A percentile compares a stretch with the other conserved stretches of the same genome.
Conservation (phyloP, 2,113 vertebrate genomes). For the Cinclus cinclus region DNA sequence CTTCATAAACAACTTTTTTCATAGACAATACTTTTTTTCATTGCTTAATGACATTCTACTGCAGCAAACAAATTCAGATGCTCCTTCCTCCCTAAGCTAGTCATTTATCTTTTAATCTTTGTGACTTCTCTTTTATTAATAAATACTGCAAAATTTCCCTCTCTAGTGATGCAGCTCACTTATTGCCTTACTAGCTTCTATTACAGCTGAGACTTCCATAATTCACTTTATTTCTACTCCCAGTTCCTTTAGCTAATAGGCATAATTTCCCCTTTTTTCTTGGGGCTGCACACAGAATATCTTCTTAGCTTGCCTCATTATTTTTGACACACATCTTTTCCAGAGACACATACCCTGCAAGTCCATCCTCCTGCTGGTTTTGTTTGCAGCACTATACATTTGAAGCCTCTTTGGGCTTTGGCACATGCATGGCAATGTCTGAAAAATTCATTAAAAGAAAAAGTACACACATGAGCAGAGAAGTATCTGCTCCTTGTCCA, state of each 20-base stretch:
- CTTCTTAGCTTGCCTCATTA: constrained; percentile 18
- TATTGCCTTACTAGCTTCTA: neutral
- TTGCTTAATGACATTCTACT: neutral
- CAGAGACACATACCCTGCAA: neutral
- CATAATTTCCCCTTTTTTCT: neutral
- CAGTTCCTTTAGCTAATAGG: neutral
- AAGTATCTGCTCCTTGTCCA: neutral
- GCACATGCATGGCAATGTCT: neutral
- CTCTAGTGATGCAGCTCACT: neutral
- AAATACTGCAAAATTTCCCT: neutral
- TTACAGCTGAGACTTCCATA: neutral
- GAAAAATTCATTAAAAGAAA: constrained; percentile 3
- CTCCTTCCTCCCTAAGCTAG: neutral
- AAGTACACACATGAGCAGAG: neutral
- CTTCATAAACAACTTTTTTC: neutral
- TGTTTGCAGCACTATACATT: neutral
- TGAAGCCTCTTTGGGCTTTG: neutral
- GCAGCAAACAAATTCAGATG: neutral
- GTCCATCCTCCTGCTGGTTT: neutral
- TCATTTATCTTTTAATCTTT: neutral
- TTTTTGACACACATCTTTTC: constrained; percentile 30
- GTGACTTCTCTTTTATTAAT: neutral
- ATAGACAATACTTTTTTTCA: neutral
- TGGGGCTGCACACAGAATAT: neutral
- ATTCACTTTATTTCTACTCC: neutral